phyloP scores from a whole-genome alignment of 2,797 vertebrate genomes.

The Microctenopoma steveboyesi region DNA sequence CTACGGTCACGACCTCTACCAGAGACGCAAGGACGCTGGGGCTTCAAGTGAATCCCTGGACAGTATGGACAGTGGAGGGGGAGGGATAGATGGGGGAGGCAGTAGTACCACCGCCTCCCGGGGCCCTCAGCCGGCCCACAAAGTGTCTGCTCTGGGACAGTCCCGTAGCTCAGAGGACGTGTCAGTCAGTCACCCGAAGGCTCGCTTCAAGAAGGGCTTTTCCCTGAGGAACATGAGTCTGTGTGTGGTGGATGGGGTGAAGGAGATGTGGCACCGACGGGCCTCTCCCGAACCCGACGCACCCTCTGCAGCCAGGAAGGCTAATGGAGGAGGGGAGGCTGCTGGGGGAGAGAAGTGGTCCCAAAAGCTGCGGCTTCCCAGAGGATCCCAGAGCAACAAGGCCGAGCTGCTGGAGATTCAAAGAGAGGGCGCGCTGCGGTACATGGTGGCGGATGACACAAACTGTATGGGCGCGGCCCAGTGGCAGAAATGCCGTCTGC shows the following conservation, averaged over 20 bases:
- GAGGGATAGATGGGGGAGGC: slow-evolving; percentile 69
- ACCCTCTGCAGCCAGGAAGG: slow-evolving; percentile 67
- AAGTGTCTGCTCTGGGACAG: slow-evolving; percentile 88
- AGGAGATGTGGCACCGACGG: slow-evolving; percentile 95
- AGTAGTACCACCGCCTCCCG: slow-evolving; percentile 72
- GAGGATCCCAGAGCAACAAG: slow-evolving; percentile 87
- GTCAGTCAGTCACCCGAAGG: slow-evolving; percentile 85
- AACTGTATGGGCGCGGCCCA: slow-evolving; percentile 91
- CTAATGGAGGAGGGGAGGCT: slow-evolving; percentile 78
- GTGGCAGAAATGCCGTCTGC: slow-evolving; percentile 97
- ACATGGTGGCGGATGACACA: slow-evolving; percentile 95
- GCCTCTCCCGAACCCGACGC: slow-evolving; percentile 88
- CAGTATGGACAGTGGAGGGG: slow-evolving; percentile 89
- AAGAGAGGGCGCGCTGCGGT: slow-evolving; percentile 92
- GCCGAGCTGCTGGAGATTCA: slow-evolving; percentile 94
- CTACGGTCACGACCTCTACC: slow-evolving; percentile 84
- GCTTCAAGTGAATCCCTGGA: slow-evolving; percentile 89
- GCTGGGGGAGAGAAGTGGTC: slow-evolving; percentile 87
- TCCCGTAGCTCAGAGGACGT: slow-evolving; percentile 96
- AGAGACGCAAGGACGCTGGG: slow-evolving; percentile 84
- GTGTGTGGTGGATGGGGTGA: slow-evolving; percentile 94
- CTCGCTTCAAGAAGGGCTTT: slow-evolving; percentile 95
- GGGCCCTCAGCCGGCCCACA: slow-evolving; percentile 80
- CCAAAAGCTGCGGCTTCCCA: slow-evolving; percentile 88
- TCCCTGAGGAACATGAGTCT: slow-evolving; percentile 97